These are phyloP conservation scores for Apoda limacodes DNA, from an alignment of 2,888 invertebrate species.

Conservation along the genomic window DNA sequence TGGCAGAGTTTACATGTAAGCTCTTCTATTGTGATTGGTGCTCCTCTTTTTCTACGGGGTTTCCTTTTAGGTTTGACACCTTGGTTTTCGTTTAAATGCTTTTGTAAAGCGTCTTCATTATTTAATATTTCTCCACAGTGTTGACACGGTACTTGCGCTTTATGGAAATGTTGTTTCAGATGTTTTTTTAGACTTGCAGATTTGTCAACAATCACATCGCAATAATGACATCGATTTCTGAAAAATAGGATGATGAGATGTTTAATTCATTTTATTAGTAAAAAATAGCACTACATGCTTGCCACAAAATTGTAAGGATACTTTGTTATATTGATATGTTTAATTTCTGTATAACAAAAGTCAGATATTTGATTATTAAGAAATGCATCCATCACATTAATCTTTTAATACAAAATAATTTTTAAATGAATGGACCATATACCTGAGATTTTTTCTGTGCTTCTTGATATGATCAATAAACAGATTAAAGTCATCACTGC, in stretches of 20 bases:
- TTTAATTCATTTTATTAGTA: constrained; percentile 26
- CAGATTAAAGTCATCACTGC: constrained; percentile 23
- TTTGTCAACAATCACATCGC: constrained; percentile 28
- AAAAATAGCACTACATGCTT: constrained; percentile 40
- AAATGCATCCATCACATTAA: constrained; percentile 35
- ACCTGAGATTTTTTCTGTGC: constrained; percentile 73
- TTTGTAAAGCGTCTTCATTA: constrained; percentile 35
- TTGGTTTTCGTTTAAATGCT: constrained; percentile 38
- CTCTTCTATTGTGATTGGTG: constrained; percentile 47
- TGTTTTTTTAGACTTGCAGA: constrained; percentile 26
- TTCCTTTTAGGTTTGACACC: constrained; percentile 33
- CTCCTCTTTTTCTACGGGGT: constrained; percentile 41
- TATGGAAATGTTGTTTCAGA: constrained; percentile 33
- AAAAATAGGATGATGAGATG: constrained; percentile 25
- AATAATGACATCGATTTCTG: constrained; percentile 33
- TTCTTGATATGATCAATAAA: constrained; percentile 74
- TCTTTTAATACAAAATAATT: constrained; percentile 64
- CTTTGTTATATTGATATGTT: constrained; percentile 28
- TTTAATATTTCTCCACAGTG: constrained; percentile 47
- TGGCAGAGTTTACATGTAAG: constrained; percentile 40
- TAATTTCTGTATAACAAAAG: constrained; percentile 26
- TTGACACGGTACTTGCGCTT: constrained; percentile 32
- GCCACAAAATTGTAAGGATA: constrained; percentile 33
- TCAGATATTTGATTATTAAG: constrained; percentile 21
- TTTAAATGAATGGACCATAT: constrained; percentile 71